phyloP scores from a whole-genome alignment of 2,888 invertebrate genomes.

The Lasioglossum figueresi region DNA sequence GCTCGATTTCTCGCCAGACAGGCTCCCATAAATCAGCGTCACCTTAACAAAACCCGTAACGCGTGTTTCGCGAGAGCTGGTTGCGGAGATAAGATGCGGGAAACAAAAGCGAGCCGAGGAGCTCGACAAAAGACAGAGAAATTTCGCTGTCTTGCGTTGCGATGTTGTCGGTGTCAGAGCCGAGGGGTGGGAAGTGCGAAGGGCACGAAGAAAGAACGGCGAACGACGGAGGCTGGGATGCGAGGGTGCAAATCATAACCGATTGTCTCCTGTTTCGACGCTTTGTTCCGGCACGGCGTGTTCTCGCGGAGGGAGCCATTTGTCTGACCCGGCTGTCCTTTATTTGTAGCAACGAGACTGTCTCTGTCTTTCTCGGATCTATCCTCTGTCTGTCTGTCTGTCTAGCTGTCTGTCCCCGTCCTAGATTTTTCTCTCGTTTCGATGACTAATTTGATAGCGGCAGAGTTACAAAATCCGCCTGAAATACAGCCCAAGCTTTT shows the following conservation, averaged over 20 bases:
- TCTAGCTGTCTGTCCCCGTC: conserved; percentile 4
- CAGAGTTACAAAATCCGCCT: background rate
- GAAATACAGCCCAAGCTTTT: too few species aligned
- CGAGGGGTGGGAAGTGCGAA: conserved; percentile 15
- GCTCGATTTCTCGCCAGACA: conserved; percentile 54
- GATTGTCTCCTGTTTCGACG: conserved; percentile 75
- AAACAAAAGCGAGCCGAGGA: conserved; percentile 47
- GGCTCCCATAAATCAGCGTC: conserved; percentile 63
- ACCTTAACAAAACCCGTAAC: conserved; percentile 61
- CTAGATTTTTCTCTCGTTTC: conserved; percentile 14
- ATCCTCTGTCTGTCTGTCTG: conserved; percentile 2
- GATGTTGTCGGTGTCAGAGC: conserved; percentile 27
- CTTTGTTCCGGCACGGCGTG: conserved; percentile 71
- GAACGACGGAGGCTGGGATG: conserved; percentile 44
- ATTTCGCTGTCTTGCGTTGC: conserved; percentile 58
- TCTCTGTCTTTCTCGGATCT: conserved; percentile 17
- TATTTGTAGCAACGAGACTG: conserved; percentile 61
- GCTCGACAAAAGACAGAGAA: conserved; percentile 69
- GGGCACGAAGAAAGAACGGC: conserved; percentile 23
- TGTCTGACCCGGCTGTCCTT: conserved; percentile 55
- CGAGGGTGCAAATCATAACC: conserved; percentile 73
- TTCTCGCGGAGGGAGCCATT: conserved; percentile 63
- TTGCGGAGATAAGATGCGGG: conserved; percentile 65
- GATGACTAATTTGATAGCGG: conserved; percentile 42
- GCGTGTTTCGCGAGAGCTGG: conserved; percentile 58